Base-by-base conservation (phyloP, 2,888 invertebrate genomes). In the Desoria tigrina region DNA sequence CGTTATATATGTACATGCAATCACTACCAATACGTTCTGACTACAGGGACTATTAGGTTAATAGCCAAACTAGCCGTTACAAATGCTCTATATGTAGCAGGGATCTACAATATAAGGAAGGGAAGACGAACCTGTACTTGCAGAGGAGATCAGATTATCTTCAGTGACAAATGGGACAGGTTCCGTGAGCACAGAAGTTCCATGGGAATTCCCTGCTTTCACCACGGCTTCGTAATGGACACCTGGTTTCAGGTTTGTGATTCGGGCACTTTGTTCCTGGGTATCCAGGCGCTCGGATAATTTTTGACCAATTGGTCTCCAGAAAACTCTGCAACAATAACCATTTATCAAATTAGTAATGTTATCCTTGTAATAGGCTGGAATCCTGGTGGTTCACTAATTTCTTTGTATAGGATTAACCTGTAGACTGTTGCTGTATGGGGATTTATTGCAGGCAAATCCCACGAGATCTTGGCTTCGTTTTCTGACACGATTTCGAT, bases 381-480 rank as follows among this genome's bases (percentile, higher is more conserved):
- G n/a, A n/a, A n/a, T n/a, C n/a, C n/a, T n/a, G n/a, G n/a, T n/a
- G n/a, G n/a, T n/a, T n/a, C n/a, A n/a, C n/a, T n/a, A n/a, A n/a
- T n/a, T n/a, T n/a, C n/a, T n/a, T n/a, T n/a, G n/a, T n/a, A n/a
- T n/a, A n/a, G n/a, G n/a, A n/a, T n/a, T 61, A 65, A 79, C 79
- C 81, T 85, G 83, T 92, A 92, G 74, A 90, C 84, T 81, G 90
- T 89, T 1, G 91, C 90, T 0, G 88, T 87, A 73, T 88, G 86
- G 0, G 91, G 90, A 81, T 92, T 92, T 81, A 91, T 91, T 45
- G 84, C 79, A 3, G 92, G 92, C 7, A 88, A 85, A 74, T 91
- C 89, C 92, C 92, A 92, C 71, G 85, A 85, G 23, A 88, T 82
- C 66, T 83, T 81, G 11, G 86, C 86, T 53, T 85, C 84, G 76